Base-by-base conservation (phyloP, 2,888 invertebrate genomes). In the Nephrocerus scutellatus region DNA sequence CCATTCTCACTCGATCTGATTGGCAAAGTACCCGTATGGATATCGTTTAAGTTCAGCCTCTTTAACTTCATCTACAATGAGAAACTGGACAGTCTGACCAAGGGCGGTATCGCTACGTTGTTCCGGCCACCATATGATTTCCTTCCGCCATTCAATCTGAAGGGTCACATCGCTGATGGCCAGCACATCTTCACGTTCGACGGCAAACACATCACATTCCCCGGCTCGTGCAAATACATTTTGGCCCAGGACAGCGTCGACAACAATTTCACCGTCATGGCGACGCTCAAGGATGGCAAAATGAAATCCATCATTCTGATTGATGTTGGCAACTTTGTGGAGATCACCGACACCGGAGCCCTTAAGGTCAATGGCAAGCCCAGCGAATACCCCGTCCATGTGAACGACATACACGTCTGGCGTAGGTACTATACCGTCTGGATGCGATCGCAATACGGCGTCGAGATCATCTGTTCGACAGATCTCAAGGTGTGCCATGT, bases 151-250 rank as follows among this genome's bases (percentile, higher is more conserved):
- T 77, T 79, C 61, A 22, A 72, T 77, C 81, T 82, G 41, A 72
- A 75, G 32, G 91, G 81, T 7, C 74, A 79, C 23, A 63, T 91
- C 4, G 73, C 81, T 9, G 85, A 88, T 59, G 85, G 85, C 2
- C 82, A 86, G 55, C 85, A 90, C 68, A 77, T 88, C 65, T 84
- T 88, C 69, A 90, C 89, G 0, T 92, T 91, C 67, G 93, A 93
- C 65, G 84, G 84, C 0, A 78, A 79, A 50, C 83, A 87, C 60
- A 70, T 82, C 49, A 80, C 82, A 6, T 82, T 89, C 74, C 80
- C 81, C 0, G 90, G 89, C 24, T 74, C 73, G 33, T 93, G 93
- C 72, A 82, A 81, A 58, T 92, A 92, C 65, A 70, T 92, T 2
- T 70, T 93, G 6, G 83, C 82, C 0, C 82, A 86, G 54, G 93